Conservation (phyloP, 2,113 vertebrate genomes). For the Pyrgilauda ruficollis region DNA sequence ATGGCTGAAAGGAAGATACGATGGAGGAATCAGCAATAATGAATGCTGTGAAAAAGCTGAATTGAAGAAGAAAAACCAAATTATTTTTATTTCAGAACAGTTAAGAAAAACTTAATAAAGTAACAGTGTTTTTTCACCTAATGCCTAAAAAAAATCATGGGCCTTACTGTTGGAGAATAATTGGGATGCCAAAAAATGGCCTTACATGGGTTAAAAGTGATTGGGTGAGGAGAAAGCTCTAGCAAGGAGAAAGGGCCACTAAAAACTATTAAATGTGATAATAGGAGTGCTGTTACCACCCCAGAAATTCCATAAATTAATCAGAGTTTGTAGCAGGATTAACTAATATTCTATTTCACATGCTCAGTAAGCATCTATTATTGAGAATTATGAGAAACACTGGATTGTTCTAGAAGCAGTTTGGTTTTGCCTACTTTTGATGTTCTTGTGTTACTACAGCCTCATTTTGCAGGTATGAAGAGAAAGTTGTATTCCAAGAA, state of each 20-base stretch:
- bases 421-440: background rate
- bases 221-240: background rate
- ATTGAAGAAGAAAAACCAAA: background rate
- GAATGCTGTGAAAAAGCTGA: background rate
- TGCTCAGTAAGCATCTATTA: background rate
- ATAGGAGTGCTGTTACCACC: background rate
- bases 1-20: background rate
- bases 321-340: background rate
- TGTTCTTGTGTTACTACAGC: background rate
- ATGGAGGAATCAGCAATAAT: background rate
- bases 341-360: background rate
- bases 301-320: background rate
- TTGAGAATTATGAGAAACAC: background rate
- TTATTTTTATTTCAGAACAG: background rate
- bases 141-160: background rate
- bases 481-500: background rate
- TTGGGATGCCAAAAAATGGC: background rate
- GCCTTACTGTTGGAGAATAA: background rate
- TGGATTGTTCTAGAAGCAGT: background rate
- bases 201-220: background rate
- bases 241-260: background rate
- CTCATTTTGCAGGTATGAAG: background rate
- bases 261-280: background rate
- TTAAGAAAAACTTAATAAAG: background rate
- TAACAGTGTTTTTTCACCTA: background rate